Evolutionary conservation across 2,113 vertebrate species (phyloP).

Genomic region (Myanophis thanlyinensis): DNA sequence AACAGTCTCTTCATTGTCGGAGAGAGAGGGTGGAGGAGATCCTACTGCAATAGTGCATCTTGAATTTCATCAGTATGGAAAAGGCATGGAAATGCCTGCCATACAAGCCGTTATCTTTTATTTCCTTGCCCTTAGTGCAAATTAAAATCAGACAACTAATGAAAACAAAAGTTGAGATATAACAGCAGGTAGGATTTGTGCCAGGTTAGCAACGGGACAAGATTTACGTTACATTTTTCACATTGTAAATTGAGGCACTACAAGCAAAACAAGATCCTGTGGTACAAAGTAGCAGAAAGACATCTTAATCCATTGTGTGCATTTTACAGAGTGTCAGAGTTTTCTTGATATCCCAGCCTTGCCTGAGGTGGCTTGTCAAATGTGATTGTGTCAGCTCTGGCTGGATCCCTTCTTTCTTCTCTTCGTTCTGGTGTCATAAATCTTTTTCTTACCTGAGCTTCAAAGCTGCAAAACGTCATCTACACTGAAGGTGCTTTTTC

Average conservation of each 20-base stretch:
- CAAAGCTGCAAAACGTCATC: background rate
- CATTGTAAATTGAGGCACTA: background rate
- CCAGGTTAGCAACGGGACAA: background rate
- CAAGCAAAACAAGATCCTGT: background rate
- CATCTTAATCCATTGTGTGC: background rate
- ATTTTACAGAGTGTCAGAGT: background rate
- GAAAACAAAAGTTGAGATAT: background rate
- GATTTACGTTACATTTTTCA: background rate
- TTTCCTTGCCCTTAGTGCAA: background rate
- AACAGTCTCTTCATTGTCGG: background rate
- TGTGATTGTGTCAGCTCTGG: background rate
- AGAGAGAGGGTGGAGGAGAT: background rate
- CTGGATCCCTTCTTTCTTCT: background rate
- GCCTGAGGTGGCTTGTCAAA: background rate
- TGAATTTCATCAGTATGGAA: background rate
- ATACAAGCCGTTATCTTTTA: background rate
- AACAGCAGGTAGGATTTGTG: background rate
- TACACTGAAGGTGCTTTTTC: background rate
- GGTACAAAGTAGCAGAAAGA: background rate
- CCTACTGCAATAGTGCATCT: background rate
- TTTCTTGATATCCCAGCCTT: background rate
- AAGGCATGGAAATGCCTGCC: background rate
- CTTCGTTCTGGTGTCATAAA: background rate
- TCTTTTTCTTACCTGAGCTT: background rate
- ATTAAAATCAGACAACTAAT: constrained; percentile 2